Percentiles rank a stretch among this genome's conserved stretches.
phyloP scores from a whole-genome alignment of 2,888 invertebrate genomes.

The Chloroclystis v-ata region DNA sequence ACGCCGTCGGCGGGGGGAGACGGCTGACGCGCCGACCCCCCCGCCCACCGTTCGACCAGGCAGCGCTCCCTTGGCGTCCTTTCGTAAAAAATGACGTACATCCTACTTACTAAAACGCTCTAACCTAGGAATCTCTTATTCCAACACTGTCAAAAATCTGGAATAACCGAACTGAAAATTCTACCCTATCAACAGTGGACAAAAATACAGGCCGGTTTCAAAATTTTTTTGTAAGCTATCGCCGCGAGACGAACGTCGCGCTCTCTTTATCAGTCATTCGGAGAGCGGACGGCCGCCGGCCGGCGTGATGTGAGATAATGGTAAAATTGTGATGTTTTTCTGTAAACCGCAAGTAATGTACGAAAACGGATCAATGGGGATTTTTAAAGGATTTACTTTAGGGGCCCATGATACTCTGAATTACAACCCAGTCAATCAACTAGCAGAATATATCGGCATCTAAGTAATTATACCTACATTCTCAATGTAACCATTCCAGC shows the following conservation, averaged over 20 bases:
- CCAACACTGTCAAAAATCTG: conserved; percentile 65
- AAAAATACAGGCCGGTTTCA: conserved; percentile 67
- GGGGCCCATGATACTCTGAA: conserved; percentile 22
- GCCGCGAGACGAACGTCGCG: conserved; percentile 58
- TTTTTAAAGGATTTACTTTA: too few relatives aligned
- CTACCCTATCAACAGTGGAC: conserved; percentile 71
- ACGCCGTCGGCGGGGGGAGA: conserved; percentile 46
- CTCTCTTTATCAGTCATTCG: conserved; percentile 67
- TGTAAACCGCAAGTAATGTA: conserved; percentile 42
- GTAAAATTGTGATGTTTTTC: conserved; percentile 77
- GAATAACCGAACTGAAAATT: conserved; percentile 64
- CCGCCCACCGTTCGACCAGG: conserved; percentile 39
- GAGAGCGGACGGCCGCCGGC: conserved; percentile 39
- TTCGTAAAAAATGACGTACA: conserved; percentile 67
- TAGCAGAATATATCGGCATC: conserved; percentile 12
- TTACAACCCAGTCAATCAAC: conserved; percentile 19
- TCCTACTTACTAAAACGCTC: conserved; percentile 71
- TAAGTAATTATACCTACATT: conserved; percentile 11
- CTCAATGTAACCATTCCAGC: conserved; percentile 21
- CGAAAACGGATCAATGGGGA: conserved; percentile 20
- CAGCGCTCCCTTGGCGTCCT: conserved; percentile 53
- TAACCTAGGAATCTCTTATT: conserved; percentile 76
- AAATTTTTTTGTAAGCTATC: conserved; percentile 50
- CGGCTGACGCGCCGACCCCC: conserved; percentile 40
- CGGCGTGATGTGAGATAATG: conserved; percentile 63